phyloP scores from a whole-genome alignment of 2,888 invertebrate genomes.

The Meliscaeva auricollis region DNA sequence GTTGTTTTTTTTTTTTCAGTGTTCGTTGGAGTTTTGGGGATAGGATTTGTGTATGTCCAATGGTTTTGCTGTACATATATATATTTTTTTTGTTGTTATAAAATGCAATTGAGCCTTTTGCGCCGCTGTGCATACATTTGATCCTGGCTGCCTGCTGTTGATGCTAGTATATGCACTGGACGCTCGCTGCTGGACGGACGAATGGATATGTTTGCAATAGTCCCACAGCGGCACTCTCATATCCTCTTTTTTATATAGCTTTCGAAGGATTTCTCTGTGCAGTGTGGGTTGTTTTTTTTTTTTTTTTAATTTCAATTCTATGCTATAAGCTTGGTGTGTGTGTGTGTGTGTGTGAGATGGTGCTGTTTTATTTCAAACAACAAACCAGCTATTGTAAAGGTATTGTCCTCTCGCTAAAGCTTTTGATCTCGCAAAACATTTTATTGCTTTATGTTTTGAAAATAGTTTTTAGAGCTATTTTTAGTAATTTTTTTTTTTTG shows the following conservation, averaged over 20 bases:
- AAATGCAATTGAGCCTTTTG: slow-evolving; percentile 72
- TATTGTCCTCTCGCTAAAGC: slow-evolving; percentile 64
- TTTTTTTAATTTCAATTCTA: slow-evolving; percentile 22
- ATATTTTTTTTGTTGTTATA: not conserved
- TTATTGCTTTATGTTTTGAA: slow-evolving; percentile 71
- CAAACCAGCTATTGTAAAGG: slow-evolving; percentile 39
- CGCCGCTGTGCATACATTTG: slow-evolving; percentile 60
- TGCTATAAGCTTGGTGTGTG: slow-evolving; percentile 32
- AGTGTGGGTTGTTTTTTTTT: not conserved
- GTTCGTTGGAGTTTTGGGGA: slow-evolving; percentile 17
- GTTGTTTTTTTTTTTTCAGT: slow-evolving; percentile 62
- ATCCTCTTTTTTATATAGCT: slow-evolving; percentile 41
- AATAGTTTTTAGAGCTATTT: slow-evolving; percentile 58
- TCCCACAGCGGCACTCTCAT: slow-evolving; percentile 58
- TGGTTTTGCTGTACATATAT: not conserved
- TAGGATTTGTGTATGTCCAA: slow-evolving; percentile 17
- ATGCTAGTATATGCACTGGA: not conserved
- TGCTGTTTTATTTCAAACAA: slow-evolving; percentile 38
- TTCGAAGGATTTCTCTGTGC: slow-evolving; percentile 9
- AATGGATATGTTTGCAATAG: slow-evolving; percentile 51
- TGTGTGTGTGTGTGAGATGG: slow-evolving; percentile 26
- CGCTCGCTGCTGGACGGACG: slow-evolving; percentile 13
- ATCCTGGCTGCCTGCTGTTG: slow-evolving; percentile 25
- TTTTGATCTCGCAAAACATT: slow-evolving; percentile 72
- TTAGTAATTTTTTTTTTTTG: slow-evolving; percentile 17